A percentile compares a stretch with the other conserved stretches of the same genome.
phyloP scores from a whole-genome alignment of 2,888 invertebrate genomes.

The Dryococelus australis region DNA sequence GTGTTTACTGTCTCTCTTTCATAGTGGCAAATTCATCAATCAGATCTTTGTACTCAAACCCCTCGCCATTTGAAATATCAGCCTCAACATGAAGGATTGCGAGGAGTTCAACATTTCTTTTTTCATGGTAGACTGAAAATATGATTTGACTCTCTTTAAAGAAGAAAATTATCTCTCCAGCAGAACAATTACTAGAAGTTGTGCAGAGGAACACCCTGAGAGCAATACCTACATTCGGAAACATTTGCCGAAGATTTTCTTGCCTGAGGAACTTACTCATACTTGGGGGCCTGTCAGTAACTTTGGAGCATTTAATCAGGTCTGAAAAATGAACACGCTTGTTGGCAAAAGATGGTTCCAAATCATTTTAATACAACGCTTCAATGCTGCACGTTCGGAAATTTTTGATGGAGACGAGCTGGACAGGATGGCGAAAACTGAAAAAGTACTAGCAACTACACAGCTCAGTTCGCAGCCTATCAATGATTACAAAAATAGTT shows the following conservation, averaged over 20 bases:
- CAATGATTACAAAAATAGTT: background rate
- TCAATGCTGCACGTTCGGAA: background rate
- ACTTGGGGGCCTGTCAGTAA: background rate
- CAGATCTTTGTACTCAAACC: no score
- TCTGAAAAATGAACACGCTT: background rate
- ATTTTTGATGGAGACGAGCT: background rate
- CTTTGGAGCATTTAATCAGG: background rate
- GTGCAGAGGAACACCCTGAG: conserved; percentile 22
- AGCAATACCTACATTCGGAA: no score
- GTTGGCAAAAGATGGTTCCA: conserved; percentile 21
- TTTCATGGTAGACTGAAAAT: no score
- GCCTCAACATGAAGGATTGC: no score
- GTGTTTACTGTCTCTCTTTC: no score
- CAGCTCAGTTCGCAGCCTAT: background rate
- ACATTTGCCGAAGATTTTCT: no score
- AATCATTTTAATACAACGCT: conserved; percentile 19
- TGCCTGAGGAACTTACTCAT: no score
- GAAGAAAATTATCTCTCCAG: background rate
- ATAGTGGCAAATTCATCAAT: no score
- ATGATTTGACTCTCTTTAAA: no score
- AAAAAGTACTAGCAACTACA: background rate
- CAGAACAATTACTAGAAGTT: background rate
- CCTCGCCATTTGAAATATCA: no score
- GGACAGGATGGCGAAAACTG: background rate
- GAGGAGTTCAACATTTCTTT: no score